Evolutionary conservation across 2,113 vertebrate species (phyloP), one percentile per base, ranked within the genome.

Genomic region (Gambusia affinis): DNA sequence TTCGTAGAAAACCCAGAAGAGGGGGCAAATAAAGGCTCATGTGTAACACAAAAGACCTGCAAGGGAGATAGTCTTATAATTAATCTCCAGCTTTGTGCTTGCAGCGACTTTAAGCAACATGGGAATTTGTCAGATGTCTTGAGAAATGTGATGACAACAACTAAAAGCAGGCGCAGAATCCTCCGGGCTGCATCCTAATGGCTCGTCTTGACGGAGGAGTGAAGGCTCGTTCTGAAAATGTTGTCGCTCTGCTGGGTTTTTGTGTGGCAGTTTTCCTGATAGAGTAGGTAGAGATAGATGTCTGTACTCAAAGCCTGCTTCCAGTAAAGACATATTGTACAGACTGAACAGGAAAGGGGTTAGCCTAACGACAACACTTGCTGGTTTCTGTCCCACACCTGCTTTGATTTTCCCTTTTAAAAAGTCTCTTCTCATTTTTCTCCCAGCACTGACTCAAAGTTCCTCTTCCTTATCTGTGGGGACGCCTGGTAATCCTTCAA

Each of bases 51-150:
- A 70, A 84, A 44, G 28, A 75, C n/a, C 70, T 8, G 1, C 12
- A 54, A 70, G 76, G 67, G 11, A 74, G 75, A 85, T 79, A 74
- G 60, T 66, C 74, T 71, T 39, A 81, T 77, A 84, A 90, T 88
- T 69, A 83, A 69, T 54, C 68, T 82, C 31, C 22, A 51, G 75
- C 47, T 35, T 24, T 22, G 70, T 75, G 73, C 54, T 67, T 80
- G 71, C 60, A 42, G 62, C 71, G 60, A 69, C 68, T 64, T n/a
- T 64, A 2, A 7, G 60, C 61, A 62, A 61, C 70, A 72, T 78
- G 73, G 64, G 54, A 81, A 72, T 83, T 70, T 80, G 75, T 73
- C 76, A 60, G 73, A 87, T 88, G 70, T 73, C 80, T 70, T 84
- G 70, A 57, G 80, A 77, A 74, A 82, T 64, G 75, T 51, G 78